Evolutionary conservation across 2,888 invertebrate genomes (phyloP), one percentile per base, ranked within the genome.

Genomic region (Amblyjoppa fuscipennis): DNA sequence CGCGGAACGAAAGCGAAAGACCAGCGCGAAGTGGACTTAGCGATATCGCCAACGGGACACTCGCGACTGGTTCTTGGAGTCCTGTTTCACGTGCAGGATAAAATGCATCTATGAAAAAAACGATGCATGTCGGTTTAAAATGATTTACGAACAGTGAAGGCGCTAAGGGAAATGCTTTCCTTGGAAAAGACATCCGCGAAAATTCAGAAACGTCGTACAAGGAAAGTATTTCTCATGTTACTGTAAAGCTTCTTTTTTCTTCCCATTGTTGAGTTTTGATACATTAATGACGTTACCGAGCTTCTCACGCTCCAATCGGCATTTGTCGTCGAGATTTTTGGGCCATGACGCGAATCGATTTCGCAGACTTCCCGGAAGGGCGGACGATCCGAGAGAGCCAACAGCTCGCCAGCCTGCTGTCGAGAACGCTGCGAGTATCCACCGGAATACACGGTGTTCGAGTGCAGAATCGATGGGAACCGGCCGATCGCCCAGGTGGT

Each of bases 401-500:
- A 64, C 74, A 86, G 70, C 81, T 81, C 86, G 83, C 77, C 83
- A 41, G 73, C 83, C 83, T 76, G 86, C 83, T 83, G 83, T 86
- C 85, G 85, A 38, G 45, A 80, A 20, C 70, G 61, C 7, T 74
- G 28, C 73, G 84, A 83, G 38, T 91, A 91, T 88, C 88, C 89
- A 49, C 83, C 88, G 49, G 90, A 90, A 88, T 90, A 87, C 77
- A 88, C 88, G 84, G 73, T 90, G 66, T 86, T 90, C 74, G 89
- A 91, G 88, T 91, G 90, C 88, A 91, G 89, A 45, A 83, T 90
- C 74, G 89, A 91, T 78, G 90, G 87, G 81, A 87, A 90, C 84
- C 87, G 87, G 86, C 90, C 91, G 53, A 84, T 91, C 84, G 91
- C 89, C 78, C 88, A 89, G 76, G 86, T 90, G 73, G 85, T 91